Evolutionary conservation across 2,113 vertebrate genomes (phyloP).

Genomic region (Boleophthalmus pectinirostris): DNA sequence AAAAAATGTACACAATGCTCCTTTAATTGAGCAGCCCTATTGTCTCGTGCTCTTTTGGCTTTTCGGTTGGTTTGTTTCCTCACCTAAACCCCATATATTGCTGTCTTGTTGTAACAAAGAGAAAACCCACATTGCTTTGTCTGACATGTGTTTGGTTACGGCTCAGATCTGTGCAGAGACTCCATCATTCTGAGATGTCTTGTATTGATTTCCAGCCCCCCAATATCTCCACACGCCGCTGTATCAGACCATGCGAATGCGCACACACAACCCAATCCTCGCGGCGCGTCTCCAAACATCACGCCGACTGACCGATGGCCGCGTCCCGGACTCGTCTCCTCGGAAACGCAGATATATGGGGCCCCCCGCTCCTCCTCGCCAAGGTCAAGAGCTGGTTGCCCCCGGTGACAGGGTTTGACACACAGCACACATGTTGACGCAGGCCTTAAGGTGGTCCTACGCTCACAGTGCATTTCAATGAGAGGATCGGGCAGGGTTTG

Average conservation of each 20-base stretch:
- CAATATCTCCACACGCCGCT: conserved; percentile 58
- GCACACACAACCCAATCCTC: conserved; percentile 64
- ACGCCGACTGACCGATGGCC: conserved; percentile 64
- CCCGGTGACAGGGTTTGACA: conserved; percentile 62
- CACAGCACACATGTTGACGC: conserved; percentile 67
- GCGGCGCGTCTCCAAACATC: conserved; percentile 62
- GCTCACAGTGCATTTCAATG: conserved; percentile 64
- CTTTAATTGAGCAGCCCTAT: too few species aligned
- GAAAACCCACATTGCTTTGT: conserved; percentile 17
- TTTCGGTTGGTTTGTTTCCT: not conserved
- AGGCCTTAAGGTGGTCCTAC: conserved; percentile 38
- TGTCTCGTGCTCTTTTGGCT: not conserved
- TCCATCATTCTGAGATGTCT: conserved; percentile 60
- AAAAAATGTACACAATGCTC: too few species aligned
- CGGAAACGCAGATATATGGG: conserved; percentile 8
- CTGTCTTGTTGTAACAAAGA: conserved; percentile 32
- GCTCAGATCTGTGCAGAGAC: conserved; percentile 26
- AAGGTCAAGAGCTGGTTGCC: conserved; percentile 67
- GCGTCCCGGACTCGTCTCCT: conserved; percentile 41
- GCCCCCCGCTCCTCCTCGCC: conserved; percentile 57
- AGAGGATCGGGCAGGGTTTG: conserved; percentile 44
- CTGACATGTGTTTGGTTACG: conserved; percentile 21
- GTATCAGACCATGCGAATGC: conserved; percentile 62
- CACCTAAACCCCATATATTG: not conserved
- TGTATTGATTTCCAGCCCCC: conserved; percentile 61